These are phyloP conservation scores for Addax nasomaculatus DNA, from an alignment of 2,113 vertebrate genomes.

Conservation along the genomic window DNA sequence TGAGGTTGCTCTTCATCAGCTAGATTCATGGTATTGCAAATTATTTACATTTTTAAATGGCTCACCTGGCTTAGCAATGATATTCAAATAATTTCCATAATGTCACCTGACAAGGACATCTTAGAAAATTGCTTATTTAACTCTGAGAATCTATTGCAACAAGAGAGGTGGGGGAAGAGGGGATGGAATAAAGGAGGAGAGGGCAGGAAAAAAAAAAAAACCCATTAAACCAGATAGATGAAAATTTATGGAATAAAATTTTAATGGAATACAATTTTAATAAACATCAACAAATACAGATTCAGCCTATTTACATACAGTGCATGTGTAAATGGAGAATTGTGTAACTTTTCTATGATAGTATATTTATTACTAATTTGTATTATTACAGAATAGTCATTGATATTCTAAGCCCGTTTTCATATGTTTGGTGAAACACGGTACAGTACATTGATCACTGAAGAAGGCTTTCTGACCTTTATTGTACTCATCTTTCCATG, in stretches of 20 bases:
- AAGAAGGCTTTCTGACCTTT: not conserved
- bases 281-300: not conserved
- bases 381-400: not conserved
- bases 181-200: not conserved
- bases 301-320: not conserved
- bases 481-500: not conserved
- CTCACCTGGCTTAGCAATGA: conserved; percentile 67
- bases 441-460: not conserved
- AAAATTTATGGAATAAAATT: not conserved
- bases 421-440: not conserved
- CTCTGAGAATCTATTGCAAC: conserved; percentile 26
- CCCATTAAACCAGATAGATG: not conserved
- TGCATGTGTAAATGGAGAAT: not conserved
- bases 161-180: not conserved
- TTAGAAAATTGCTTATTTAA: conserved; percentile 69
- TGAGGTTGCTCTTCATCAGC: conserved; percentile 66
- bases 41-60: conserved; percentile 74
- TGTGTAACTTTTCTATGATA: not conserved
- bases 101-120: conserved; percentile 59
- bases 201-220: not conserved
- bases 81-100: conserved; percentile 69
- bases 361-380: not conserved
- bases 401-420: not conserved
- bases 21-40: conserved; percentile 60
- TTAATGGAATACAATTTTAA: not conserved